These are phyloP conservation scores for Trachymyrmex cornetzi DNA, from an alignment of 1,140 invertebrate genomes.

Conservation along the genomic window DNA sequence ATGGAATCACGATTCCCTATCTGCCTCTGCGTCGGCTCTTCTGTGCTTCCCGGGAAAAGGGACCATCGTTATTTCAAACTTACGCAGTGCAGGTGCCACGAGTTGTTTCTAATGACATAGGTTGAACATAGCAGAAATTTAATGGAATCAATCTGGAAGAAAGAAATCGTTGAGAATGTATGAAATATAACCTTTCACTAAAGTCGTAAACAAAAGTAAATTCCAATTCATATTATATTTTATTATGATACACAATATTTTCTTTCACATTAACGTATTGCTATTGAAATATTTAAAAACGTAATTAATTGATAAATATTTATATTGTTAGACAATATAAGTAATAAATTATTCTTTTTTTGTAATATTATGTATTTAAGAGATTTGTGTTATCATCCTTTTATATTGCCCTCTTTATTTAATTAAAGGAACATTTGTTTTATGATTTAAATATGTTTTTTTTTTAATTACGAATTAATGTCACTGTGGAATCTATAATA, in stretches of 20 bases:
- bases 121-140: not conserved
- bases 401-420: not conserved
- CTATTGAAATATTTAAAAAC: not conserved
- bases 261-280: not conserved
- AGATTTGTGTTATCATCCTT: not conserved
- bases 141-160: constrained; percentile 34
- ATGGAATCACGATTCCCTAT: constrained; percentile 54
- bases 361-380: not conserved
- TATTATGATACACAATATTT: not conserved
- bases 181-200: not conserved
- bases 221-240: not conserved
- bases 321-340: not conserved
- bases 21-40: constrained; percentile 20
- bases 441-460: not conserved
- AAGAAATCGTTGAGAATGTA: constrained; percentile 9
- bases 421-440: constrained; percentile 5
- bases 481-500: not conserved
- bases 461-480: not conserved
- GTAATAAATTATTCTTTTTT: not conserved
- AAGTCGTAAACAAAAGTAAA: not conserved
- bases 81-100: constrained; percentile 28
- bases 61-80: constrained; percentile 46
- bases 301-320: not conserved
- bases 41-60: constrained; percentile 26
- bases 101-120: constrained; percentile 62